Evolutionary conservation across 1,140 invertebrate species (phyloP), one percentile per base, ranked within the genome.

Genomic region (Bacillus rossius): DNA sequence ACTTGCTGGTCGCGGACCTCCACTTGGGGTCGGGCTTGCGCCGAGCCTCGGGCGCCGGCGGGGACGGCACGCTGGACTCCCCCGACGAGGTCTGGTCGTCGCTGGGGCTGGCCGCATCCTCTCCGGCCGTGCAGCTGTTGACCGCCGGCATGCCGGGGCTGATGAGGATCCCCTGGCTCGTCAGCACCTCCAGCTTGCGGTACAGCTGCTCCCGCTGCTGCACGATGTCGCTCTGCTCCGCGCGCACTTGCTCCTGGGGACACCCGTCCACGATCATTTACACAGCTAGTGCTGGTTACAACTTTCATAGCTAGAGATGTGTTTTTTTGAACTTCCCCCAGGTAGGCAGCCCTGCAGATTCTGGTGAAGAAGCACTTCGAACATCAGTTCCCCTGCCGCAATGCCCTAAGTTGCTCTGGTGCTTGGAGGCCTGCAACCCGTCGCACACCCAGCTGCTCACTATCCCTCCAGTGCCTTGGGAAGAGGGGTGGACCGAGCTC

Each of bases 151-250:
- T 26, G 29, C 48, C 48, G 14, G 55, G 55, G 13, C 55, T 57
- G 22, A 57, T 57, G 26, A 86, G 64, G 20, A 91, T 78, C 2
- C 88, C 88, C 67, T 89, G 85, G 54, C 80, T 83, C 34, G 86
- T 84, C 1, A 94, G 75, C 23, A 85, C 78, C 66, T 94, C 90
- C 66, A 94, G 79, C 69, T 91, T 84, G 26, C 90, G 73, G 71
- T 92, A 94, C 13, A 96, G 75, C 60, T 92, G 85, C 67, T 96
- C 92, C 8, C 92, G 71, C 71, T 96, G 92, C 63, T 93, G 87
- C 14, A 81, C 84, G 13, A 95, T 83, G 67, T 95, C 92, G 37
- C 84, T 82, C 71, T 94, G 86, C 63, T 94, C 88, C 10, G 81
- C 78, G 13, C 81, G 77, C 13, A 89, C 68, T 69, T 86, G 82